A percentile compares a stretch with the other conserved stretches of the same genome.
Conservation (phyloP, 2,113 vertebrate species). For the Pseudonaja textilis region DNA sequence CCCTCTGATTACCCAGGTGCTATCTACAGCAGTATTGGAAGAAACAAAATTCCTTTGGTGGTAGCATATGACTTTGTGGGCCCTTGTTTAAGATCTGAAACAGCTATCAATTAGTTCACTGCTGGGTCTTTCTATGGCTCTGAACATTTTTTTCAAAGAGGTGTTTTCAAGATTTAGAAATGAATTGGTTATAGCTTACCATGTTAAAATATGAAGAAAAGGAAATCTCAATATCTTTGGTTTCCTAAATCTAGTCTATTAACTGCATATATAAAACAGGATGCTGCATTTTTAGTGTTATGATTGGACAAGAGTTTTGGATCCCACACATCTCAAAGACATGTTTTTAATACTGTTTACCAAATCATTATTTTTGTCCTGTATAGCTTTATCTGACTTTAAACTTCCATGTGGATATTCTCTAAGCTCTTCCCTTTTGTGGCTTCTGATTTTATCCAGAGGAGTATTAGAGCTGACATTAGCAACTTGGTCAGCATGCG, state of each 20-base stretch:
- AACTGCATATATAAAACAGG: not conserved
- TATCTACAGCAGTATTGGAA: not conserved
- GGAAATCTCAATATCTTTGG: not conserved
- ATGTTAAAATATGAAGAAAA: not conserved
- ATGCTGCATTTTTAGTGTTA: not conserved
- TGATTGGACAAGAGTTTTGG: not conserved
- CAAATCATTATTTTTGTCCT: not conserved
- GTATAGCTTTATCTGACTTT: not conserved
- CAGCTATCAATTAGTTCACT: not conserved
- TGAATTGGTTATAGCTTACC: not conserved
- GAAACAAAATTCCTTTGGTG: not conserved
- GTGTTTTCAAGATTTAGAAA: not conserved
- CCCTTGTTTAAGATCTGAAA: not conserved
- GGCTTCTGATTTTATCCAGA: not conserved
- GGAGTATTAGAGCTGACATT: not conserved
- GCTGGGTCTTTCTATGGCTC: not conserved
- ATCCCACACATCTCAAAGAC: not conserved
- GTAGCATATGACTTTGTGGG: not conserved
- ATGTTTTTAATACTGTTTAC: not conserved
- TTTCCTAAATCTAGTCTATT: not conserved
- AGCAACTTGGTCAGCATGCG: not conserved
- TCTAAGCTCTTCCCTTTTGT: not conserved
- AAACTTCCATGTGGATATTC: not conserved
- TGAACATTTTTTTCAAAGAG: not conserved
- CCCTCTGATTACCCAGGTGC: not conserved